Percentiles rank a stretch among this genome's conserved stretches.
These are phyloP conservation scores for Tyrophagus putrescentiae DNA, from an alignment of 1,140 invertebrate genomes.

Conservation along the genomic window DNA sequence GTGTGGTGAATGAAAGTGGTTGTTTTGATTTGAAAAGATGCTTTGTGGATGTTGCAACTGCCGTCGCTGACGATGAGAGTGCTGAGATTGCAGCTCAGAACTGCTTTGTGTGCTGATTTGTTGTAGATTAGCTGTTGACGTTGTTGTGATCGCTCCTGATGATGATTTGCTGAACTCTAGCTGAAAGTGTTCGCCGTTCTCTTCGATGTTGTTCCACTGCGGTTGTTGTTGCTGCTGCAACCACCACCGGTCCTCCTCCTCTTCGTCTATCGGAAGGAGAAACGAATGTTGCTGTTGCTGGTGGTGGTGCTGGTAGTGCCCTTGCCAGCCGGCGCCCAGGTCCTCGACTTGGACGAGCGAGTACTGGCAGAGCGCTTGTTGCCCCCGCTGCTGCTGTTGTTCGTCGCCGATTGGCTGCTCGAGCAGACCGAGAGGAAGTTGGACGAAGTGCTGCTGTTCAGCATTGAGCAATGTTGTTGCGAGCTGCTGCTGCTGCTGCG, in stretches of 20 bases:
- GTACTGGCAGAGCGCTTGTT: too few species aligned
- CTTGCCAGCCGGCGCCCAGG: not conserved
- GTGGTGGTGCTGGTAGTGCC: not conserved
- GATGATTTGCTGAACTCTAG: not conserved
- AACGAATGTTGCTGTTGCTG: not conserved
- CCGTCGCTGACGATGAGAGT: not conserved
- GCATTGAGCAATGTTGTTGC: not conserved
- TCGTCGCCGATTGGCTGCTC: not conserved
- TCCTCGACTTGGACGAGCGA: not conserved
- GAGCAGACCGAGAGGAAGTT: too few species aligned
- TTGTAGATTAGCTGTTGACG: not conserved
- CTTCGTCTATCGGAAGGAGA: slow-evolving; percentile 11
- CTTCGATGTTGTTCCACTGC: too few species aligned
- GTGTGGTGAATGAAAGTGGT: not conserved
- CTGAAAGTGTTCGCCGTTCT: not conserved
- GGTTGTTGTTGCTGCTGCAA: too few species aligned
- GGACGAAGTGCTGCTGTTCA: not conserved
- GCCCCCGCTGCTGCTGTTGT: not conserved
- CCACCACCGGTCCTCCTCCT: not conserved
- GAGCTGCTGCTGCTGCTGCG: not conserved
- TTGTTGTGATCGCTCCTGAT: not conserved
- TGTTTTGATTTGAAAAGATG: not conserved
- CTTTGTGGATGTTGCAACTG: not conserved
- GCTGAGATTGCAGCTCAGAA: too few species aligned
- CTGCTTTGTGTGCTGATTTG: too few species aligned